Evolutionary conservation across 2,113 vertebrate species (phyloP), one percentile per base, ranked within the genome.

Genomic region (Fregetta grallaria): DNA sequence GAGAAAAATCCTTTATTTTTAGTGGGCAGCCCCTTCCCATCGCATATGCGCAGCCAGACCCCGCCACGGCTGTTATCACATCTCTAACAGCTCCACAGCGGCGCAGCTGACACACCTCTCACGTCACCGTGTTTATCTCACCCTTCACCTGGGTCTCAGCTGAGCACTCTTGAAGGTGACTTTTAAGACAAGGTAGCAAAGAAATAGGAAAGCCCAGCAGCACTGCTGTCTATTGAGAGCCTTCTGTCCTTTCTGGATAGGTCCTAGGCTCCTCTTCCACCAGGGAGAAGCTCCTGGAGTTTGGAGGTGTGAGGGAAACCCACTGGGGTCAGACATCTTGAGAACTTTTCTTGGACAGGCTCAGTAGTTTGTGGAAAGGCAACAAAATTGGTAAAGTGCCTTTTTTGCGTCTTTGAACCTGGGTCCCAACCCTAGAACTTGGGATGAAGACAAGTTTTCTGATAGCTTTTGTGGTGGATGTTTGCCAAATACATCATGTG

Each of bases 131-230:
- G 21, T 67, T 97, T 97, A 96, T 96, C 97, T 83, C n/a, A 5
- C 49, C 59, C 78, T 90, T 72, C 9, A 3, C 47, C 55, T 40
- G 49, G 53, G 40, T 65, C 89, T 65, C 45, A 14, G 27, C 68
- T 55, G 61, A 67, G 56, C 61, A 38, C 88, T 89, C 55, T 81
- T 61, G 77, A 97, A 97, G 91, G 96, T 96, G 96, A 96, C 92
- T 94, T 84, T 16, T 81, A 68, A 87, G 83, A 23, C 30, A 6
- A 45, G 66, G 73, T 38, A 82, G 78, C 30, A 53, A 68, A 80
- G 45, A 80, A 72, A 75, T 4, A 27, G 66, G 70, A 45, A 74
- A 85, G 5, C 0, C 0, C 29, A 45, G 65, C 59, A 56, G 59
- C 40, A 4, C 34, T 4, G 0, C 40, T 55, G 29, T 29, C 49